These are phyloP conservation scores for Cordilura impudica DNA, from an alignment of 2,888 invertebrate genomes.

Conservation along the genomic window DNA sequence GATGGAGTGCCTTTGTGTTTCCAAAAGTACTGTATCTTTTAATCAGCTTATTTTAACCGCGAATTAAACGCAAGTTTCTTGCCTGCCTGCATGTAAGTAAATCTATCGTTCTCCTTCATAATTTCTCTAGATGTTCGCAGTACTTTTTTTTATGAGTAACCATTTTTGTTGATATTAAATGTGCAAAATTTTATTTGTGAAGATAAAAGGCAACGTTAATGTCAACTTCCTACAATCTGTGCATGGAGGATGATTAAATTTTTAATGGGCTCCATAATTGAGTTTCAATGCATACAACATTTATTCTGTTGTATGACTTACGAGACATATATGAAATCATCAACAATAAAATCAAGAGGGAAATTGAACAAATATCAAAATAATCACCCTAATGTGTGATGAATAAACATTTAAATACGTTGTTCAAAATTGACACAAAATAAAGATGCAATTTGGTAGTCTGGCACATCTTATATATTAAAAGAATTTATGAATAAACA, in stretches of 20 bases:
- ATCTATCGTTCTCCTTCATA: too few species aligned
- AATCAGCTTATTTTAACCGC: too few species aligned
- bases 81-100: too few species aligned
- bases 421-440: conserved; percentile 12
- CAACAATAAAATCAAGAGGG: not conserved
- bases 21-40: too few species aligned
- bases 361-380: not conserved
- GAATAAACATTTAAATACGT: not conserved
- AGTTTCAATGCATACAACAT: not conserved
- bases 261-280: conserved; percentile 5
- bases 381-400: not conserved
- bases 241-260: not conserved
- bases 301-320: not conserved
- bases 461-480: too few species aligned
- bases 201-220: not conserved
- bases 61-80: too few species aligned
- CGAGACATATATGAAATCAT: not conserved
- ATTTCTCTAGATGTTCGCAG: too few species aligned
- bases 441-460: not conserved
- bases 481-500: not conserved
- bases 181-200: not conserved
- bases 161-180: not conserved
- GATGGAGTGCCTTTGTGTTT: too few species aligned
- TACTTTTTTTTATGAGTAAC: too few species aligned
- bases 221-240: conserved; percentile 18